Conservation (phyloP, 2,888 invertebrate species). For the Aspidapion aeneum region DNA sequence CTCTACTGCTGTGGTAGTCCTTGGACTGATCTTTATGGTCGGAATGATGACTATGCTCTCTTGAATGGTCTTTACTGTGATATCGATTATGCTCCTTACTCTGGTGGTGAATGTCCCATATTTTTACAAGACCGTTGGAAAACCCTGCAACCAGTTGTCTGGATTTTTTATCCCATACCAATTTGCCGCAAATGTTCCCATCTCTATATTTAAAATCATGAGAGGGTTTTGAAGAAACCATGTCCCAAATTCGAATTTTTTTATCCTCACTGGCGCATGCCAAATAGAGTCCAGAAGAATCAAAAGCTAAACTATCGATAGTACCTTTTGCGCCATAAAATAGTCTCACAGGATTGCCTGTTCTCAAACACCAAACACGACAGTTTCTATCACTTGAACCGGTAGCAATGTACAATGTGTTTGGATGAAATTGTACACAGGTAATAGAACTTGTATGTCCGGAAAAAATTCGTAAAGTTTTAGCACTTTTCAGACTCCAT, state of each 20-base stretch:
- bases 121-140: constrained; percentile 60
- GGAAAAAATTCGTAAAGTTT: constrained; percentile 78
- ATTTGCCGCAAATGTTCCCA: constrained; percentile 54
- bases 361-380: constrained; percentile 82
- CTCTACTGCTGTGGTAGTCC: neutral
- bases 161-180: constrained; percentile 60
- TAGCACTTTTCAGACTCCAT: constrained; percentile 78
- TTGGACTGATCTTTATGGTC: too few species aligned
- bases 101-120: constrained; percentile 55
- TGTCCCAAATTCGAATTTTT: constrained; percentile 69
- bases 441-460: constrained; percentile 89
- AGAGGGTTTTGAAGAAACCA: constrained; percentile 60
- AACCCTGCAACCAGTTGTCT: constrained; percentile 64
- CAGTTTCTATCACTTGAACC: constrained; percentile 89
- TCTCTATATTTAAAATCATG: constrained; percentile 64
- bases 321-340: constrained; percentile 74
- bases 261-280: constrained; percentile 81
- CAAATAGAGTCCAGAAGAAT: constrained; percentile 78
- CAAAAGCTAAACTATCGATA: constrained; percentile 75
- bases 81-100: constrained; percentile 7
- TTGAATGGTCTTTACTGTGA: neutral
- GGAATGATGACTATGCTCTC: neutral
- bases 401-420: constrained; percentile 83
- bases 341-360: constrained; percentile 77
- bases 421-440: constrained; percentile 88